A percentile compares a stretch with the other conserved stretches of the same genome.
Conservation (phyloP, 2,113 vertebrate species). For the Terrapene triunguis region DNA sequence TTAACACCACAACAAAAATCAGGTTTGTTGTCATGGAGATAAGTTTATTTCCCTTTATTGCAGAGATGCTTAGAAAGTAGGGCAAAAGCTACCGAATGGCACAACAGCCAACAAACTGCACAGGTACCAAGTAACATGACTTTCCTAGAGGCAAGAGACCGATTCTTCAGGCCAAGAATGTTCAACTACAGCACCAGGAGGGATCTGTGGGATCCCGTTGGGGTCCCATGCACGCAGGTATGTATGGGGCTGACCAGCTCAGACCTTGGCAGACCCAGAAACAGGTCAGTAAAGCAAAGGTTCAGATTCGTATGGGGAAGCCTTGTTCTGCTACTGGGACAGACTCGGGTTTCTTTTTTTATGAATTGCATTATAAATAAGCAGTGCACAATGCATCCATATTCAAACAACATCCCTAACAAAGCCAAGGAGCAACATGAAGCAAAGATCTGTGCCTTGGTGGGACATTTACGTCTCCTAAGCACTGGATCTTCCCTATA, state of each 20-base stretch:
- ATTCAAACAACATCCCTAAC: too few relatives aligned
- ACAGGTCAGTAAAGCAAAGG: neutral
- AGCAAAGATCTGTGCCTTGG: too few relatives aligned
- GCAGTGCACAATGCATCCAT: too few relatives aligned
- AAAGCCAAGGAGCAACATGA: too few relatives aligned
- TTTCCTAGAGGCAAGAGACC: neutral
- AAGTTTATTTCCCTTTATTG: neutral
- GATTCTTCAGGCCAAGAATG: neutral
- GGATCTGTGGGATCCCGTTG: neutral
- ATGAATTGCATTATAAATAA: too few relatives aligned
- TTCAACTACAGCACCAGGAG: neutral
- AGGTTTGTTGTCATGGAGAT: constrained; percentile 41
- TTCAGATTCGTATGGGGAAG: neutral
- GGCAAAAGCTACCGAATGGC: neutral
- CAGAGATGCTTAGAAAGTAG: neutral
- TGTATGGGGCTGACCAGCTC: neutral
- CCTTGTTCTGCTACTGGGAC: neutral
- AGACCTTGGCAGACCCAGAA: neutral
- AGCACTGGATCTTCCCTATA: too few relatives aligned
- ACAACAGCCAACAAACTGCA: neutral
- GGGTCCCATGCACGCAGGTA: neutral
- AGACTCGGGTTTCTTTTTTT: too few relatives aligned
- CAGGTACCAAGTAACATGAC: neutral
- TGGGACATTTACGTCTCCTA: too few relatives aligned
- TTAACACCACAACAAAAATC: constrained; percentile 21